phyloP scores from a whole-genome alignment of 2,113 vertebrate genomes.

The Solea solea region DNA sequence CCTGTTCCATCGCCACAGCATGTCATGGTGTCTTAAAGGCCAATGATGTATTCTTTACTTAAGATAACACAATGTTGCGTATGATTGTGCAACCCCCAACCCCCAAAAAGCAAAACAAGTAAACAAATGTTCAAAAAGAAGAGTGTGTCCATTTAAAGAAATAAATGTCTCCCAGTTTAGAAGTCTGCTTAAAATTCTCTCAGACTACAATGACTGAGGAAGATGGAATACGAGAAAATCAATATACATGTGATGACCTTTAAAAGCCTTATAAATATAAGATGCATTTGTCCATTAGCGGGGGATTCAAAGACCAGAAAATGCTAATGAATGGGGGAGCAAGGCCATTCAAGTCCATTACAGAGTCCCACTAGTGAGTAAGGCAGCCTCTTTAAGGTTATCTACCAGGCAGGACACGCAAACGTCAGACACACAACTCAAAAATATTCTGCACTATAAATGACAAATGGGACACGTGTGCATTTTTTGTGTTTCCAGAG shows the following conservation, averaged over 20 bases:
- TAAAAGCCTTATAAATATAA: constrained; percentile 87
- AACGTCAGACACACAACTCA: constrained; percentile 76
- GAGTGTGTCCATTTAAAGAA: constrained; percentile 40
- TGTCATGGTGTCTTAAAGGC: constrained; percentile 49
- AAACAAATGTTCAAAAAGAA: constrained; percentile 15
- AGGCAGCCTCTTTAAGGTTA: constrained; percentile 73
- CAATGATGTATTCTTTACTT: constrained; percentile 3
- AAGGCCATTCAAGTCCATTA: constrained; percentile 85
- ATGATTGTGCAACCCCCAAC: not conserved
- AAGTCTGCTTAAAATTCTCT: constrained; percentile 66
- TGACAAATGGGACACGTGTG: constrained; percentile 72
- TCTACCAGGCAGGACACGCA: constrained; percentile 72
- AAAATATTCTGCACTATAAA: constrained; percentile 70
- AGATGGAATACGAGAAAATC: constrained; percentile 68
- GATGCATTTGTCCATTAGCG: constrained; percentile 83
- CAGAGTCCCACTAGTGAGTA: constrained; percentile 76
- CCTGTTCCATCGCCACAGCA: constrained; percentile 30
- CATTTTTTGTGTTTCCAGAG: constrained; percentile 67
- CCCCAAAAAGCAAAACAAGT: constrained; percentile 26
- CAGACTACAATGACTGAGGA: constrained; percentile 71
- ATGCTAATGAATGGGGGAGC: constrained; percentile 82
- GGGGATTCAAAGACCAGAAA: constrained; percentile 77
- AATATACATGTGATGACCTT: constrained; percentile 81
- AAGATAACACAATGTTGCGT: not conserved
- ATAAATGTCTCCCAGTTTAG: constrained; percentile 59